A percentile compares a stretch with the other conserved stretches of the same genome.
Evolutionary conservation across 2,888 invertebrate genomes (phyloP).

Genomic region (Cryptus viduatorius): DNA sequence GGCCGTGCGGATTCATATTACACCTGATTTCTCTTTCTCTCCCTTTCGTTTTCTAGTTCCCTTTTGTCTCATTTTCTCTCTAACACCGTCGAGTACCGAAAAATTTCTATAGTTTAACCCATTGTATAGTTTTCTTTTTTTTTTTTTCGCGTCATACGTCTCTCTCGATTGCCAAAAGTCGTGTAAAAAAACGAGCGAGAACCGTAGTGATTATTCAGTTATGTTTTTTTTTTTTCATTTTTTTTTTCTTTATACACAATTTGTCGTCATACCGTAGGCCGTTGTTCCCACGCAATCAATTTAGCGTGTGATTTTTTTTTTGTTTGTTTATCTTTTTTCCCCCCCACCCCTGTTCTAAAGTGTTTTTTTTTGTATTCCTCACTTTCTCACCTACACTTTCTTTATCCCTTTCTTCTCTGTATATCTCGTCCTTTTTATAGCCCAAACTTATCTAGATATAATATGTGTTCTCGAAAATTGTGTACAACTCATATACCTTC

Average conservation of each 20-base stretch:
- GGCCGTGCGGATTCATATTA: slow-evolving; percentile 71
- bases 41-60: slow-evolving; percentile 37
- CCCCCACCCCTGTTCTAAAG: slow-evolving; percentile 62
- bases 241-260: slow-evolving; percentile 71
- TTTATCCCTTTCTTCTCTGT: slow-evolving; percentile 68
- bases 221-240: slow-evolving; percentile 48
- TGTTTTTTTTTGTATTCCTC: slow-evolving; percentile 47
- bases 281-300: slow-evolving; percentile 81
- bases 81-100: slow-evolving; percentile 68
- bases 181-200: slow-evolving; percentile 68
- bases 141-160: slow-evolving; percentile 59
- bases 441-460: slow-evolving; percentile 79
- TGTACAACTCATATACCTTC: slow-evolving; percentile 83
- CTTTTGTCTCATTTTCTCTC: slow-evolving; percentile 60
- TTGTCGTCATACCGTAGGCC: slow-evolving; percentile 79
- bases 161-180: slow-evolving; percentile 68
- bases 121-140: slow-evolving; percentile 48
- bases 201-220: slow-evolving; percentile 63
- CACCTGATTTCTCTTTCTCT: slow-evolving; percentile 33
- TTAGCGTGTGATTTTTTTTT: slow-evolving; percentile 81
- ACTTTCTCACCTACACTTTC: slow-evolving; percentile 65
- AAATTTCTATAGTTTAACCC: slow-evolving; percentile 56
- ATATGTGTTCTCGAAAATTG: slow-evolving; percentile 83
- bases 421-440: slow-evolving; percentile 73
- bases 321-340: slow-evolving; percentile 69